Base-by-base conservation (phyloP, 2,113 vertebrate species). In the Petroica traversi region DNA sequence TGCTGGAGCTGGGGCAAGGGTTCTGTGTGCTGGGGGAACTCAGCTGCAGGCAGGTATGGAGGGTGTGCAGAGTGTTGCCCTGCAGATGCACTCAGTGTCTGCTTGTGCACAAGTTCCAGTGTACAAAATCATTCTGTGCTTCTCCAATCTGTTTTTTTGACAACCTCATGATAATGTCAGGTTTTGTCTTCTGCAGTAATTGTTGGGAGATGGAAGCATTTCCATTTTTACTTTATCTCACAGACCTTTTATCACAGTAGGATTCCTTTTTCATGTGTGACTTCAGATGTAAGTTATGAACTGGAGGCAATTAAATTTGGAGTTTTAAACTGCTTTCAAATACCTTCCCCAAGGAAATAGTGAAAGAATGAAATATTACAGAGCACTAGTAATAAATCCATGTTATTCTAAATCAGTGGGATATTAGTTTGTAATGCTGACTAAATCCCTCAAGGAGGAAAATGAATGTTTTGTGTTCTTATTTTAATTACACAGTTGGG, bases 21-120 rank as follows among this genome's bases (percentile, higher is more conserved):
- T 45, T 19, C 51, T 22, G 19, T 14, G 48, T 45, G 40, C 54
- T 25, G 23, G 34, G 52, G 17, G 15, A 29, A 3, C 5, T 3
- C 3, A 2, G 0, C 48, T 51, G 28, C 24, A 6, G 14, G 45
- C 15, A 3, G 19, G 10, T 14, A 1, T 24, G 28, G 43, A 25
- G 16, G 22, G 4, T 46, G 34, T 33, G 73, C 36, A n/a, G 3
- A 31, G 19, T 6, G 17, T 22, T 29, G 58, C 57, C 61, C 31
- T 73, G 1, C 19, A 23, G 84, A 7, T 52, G 33, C 51, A 26
- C 6, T 0, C 28, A 6, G 0, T 2, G 1, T 19, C 45, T 67
- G 20, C 31, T 40, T 49, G 2, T 9, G 2, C 1, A 0, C 48
- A 40, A 36, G 33, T 20, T 57, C 5, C 10, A 5, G 13, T 23